Base-by-base conservation (phyloP, 2,797 vertebrate genomes). In the Hipposideros larvatus region DNA sequence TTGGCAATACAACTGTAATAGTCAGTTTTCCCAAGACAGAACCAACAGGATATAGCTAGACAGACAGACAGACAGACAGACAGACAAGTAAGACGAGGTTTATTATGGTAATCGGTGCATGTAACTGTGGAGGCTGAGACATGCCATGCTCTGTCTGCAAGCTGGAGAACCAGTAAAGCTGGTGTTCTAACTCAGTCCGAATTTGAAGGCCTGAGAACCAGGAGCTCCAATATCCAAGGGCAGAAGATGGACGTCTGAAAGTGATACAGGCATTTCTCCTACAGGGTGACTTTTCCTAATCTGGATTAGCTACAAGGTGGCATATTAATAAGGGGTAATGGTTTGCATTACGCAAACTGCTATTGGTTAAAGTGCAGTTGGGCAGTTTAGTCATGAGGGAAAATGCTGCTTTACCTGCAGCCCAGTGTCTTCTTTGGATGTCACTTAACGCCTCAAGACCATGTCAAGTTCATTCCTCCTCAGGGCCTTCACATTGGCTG, bases 251-350 rank as follows among this genome's bases (percentile, higher is more conserved):
- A 21, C 1, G 0, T 43, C 34, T 5, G 28, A n/a, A 43, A 57
- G 7, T 4, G 22, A 19, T 5, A 9, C 0, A 0, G 21, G n/a
- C 65, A 48, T 78, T 46, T 79, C 48, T 51, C 51, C 68, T 43
- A 13, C 34, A 21, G 19, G 4, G 3, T 41, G 48, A 55, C 57
- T 73, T 53, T 66, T 41, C 57, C 11, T n/a, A 2, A 8, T 7
- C 14, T 26, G 24, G 55, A 65, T 34, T 34, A 37, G 34, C 26
- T 1, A 34, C 28, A 63, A 1, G 0, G 0, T 10, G 13, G 21
- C 9, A 3, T 21, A 0, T 4, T 10, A 46, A 28, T 0, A 3
- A 57, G 31, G 63, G 18, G 55, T 57, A n/a, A n/a, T 4, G 16
- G 10, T 70, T 11, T 34, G 65, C 37, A 16, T 5, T 7, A 5